These are phyloP conservation scores for Ectemnius cavifrons DNA, from an alignment of 2,888 invertebrate species.

Conservation along the genomic window DNA sequence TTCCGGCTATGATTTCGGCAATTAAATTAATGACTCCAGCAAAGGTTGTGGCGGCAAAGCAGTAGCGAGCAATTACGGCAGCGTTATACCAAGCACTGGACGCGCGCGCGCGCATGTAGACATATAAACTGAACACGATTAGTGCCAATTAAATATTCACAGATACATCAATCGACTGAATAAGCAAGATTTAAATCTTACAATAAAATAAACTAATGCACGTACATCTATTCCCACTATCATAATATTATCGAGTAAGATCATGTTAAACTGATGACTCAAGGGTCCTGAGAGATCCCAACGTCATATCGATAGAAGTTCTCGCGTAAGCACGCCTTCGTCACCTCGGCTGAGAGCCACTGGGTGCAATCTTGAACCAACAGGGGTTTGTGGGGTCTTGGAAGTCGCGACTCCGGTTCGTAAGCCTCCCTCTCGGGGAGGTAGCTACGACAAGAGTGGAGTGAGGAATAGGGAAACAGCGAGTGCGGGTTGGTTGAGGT, in stretches of 20 bases:
- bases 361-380: conserved; percentile 76
- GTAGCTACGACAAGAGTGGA: conserved; percentile 59
- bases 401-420: conserved; percentile 70
- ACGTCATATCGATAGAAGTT: no score
- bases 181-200: no score
- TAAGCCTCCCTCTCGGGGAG: conserved; percentile 67
- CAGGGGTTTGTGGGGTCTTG: conserved; percentile 75
- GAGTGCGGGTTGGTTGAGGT: conserved; percentile 56
- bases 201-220: no score
- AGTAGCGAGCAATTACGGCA: background rate
- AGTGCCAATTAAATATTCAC: no score
- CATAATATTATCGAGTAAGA: no score
- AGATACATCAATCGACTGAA: no score
- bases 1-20: conserved; percentile 33
- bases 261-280: no score
- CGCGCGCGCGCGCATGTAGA: background rate
- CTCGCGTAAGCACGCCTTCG: no score
- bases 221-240: no score
- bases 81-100: background rate
- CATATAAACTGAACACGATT: background rate
- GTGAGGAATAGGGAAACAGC: conserved; percentile 61
- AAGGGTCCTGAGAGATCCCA: no score
- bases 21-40: conserved; percentile 44
- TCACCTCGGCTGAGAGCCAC: conserved; percentile 68
- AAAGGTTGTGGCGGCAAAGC: background rate